Evolutionary conservation across 2,888 invertebrate genomes (phyloP).

Genomic region (Oxytorus armatus): DNA sequence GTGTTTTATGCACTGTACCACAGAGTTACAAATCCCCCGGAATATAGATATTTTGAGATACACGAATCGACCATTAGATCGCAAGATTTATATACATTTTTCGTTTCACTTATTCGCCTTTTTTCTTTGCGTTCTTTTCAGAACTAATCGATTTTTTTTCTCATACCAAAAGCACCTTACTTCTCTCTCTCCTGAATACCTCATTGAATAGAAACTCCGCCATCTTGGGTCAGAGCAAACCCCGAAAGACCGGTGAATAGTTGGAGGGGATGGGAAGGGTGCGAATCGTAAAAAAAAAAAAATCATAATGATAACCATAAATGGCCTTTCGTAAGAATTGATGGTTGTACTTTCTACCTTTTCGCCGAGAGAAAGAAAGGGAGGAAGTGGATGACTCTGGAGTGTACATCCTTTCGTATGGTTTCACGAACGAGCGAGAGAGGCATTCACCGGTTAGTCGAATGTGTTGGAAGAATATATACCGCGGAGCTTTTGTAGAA

Average conservation of each 20-base stretch:
- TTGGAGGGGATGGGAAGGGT: no score
- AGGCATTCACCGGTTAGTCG: constrained; percentile 25
- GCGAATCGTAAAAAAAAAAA: not conserved
- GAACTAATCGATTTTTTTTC: not conserved
- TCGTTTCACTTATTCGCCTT: not conserved
- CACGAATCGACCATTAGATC: not conserved
- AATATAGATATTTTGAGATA: not conserved
- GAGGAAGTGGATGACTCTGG: not conserved
- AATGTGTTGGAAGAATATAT: constrained; percentile 31
- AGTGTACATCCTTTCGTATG: constrained; percentile 26
- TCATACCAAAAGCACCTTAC: not conserved
- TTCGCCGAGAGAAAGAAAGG: constrained; percentile 27
- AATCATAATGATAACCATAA: constrained; percentile 37
- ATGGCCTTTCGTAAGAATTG: constrained; percentile 35
- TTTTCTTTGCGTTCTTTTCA: not conserved
- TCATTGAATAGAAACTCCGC: no score
- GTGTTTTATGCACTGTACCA: constrained; percentile 44
- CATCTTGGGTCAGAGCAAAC: no score
- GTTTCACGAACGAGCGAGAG: constrained; percentile 2
- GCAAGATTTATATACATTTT: not conserved
- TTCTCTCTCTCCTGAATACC: not conserved
- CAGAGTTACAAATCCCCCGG: not conserved
- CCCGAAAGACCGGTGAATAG: constrained; percentile 17
- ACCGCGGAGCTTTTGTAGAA: constrained; percentile 15
- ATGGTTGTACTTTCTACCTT: constrained; percentile 27